These are phyloP conservation scores for Nematolebias whitei DNA, from an alignment of 2,113 vertebrate species.

Conservation along the genomic window DNA sequence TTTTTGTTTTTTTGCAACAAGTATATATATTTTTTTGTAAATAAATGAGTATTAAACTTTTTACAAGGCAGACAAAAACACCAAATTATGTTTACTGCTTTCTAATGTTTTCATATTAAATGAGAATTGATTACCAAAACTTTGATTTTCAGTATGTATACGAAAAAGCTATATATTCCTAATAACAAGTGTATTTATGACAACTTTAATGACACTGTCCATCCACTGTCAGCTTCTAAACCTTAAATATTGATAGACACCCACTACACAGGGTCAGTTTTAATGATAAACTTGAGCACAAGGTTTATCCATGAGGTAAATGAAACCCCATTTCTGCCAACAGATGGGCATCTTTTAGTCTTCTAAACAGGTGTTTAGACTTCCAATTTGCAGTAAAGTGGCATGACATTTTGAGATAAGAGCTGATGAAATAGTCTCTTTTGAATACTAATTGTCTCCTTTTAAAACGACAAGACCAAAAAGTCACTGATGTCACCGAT, in stretches of 20 bases:
- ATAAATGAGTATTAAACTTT: neutral
- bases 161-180: too few species aligned
- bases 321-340: conserved; percentile 21
- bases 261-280: conserved; percentile 21
- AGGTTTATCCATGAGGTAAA: conserved; percentile 66
- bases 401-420: conserved; percentile 60
- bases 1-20: conserved; percentile 16
- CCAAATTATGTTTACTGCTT: neutral
- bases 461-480: conserved; percentile 34
- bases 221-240: too few species aligned
- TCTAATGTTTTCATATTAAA: neutral
- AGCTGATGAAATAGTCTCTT: conserved; percentile 49
- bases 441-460: conserved; percentile 60
- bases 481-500: conserved; percentile 52
- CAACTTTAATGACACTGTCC: too few species aligned
- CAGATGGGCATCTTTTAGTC: conserved; percentile 25
- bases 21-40: conserved; percentile 36
- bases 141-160: too few species aligned
- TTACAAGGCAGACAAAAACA: conserved; percentile 1
- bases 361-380: conserved; percentile 51
- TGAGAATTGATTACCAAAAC: too few species aligned
- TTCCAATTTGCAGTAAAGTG: conserved; percentile 62
- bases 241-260: conserved; percentile 2
- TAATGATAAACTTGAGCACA: conserved; percentile 41
- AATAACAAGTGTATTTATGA: too few species aligned